Conservation (phyloP, 2,113 vertebrate genomes). For the Rhinichthys klamathensis region DNA sequence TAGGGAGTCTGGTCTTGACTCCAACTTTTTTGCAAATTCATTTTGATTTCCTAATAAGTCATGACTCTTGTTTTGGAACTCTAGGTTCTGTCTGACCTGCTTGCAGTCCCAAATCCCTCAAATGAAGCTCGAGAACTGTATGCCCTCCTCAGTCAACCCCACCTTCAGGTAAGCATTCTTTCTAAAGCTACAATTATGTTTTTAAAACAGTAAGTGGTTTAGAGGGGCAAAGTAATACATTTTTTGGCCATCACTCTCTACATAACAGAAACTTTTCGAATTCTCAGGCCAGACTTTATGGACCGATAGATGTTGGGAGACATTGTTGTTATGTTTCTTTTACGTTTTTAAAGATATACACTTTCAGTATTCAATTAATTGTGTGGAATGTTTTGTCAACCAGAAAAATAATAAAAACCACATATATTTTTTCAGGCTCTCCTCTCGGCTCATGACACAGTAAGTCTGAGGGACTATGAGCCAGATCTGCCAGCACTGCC, state of each 20-base stretch:
- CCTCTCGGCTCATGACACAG: slow-evolving; percentile 88
- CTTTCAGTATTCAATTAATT: neutral
- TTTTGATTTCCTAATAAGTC: neutral
- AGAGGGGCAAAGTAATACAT: neutral
- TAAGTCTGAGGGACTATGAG: slow-evolving; percentile 92
- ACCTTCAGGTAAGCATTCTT: slow-evolving; percentile 82
- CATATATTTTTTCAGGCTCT: slow-evolving; percentile 80
- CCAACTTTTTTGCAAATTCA: neutral
- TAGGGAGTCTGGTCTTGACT: neutral
- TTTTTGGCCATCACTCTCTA: neutral
- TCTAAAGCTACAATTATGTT: neutral
- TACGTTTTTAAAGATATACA: neutral
- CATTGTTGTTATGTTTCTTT: neutral
- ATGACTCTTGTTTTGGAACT: neutral
- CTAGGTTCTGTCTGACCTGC: slow-evolving; percentile 73
- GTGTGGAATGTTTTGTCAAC: neutral
- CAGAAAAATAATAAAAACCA: neutral
- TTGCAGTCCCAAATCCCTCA: slow-evolving; percentile 68
- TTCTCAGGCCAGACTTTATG: neutral
- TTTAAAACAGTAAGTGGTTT: neutral
- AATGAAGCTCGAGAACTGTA: slow-evolving; percentile 85
- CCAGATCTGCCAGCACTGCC: slow-evolving; percentile 89
- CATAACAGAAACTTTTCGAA: neutral
- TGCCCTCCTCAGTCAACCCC: slow-evolving; percentile 79
- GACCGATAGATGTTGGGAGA: neutral